A percentile compares a stretch with the other conserved stretches of the same genome.
These are phyloP conservation scores for Eurytoma adleriae DNA, from an alignment of 2,888 invertebrate genomes.

Conservation along the genomic window DNA sequence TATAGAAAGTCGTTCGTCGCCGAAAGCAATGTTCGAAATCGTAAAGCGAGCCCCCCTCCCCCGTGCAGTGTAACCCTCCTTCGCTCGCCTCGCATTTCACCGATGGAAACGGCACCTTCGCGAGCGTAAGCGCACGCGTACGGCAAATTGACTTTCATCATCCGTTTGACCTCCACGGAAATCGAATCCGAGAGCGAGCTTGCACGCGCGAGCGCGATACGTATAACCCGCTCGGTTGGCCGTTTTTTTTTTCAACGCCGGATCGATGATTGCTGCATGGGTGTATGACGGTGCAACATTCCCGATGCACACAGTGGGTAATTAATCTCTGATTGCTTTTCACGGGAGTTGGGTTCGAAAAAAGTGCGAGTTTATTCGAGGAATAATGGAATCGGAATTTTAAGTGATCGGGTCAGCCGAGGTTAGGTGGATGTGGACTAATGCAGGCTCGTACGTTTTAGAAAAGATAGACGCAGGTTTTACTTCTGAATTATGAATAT, in stretches of 20 bases:
- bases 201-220: neutral
- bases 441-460: too few species aligned
- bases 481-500: too few species aligned
- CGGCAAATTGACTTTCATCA: constrained; percentile 47
- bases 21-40: constrained; percentile 29
- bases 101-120: neutral
- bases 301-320: neutral
- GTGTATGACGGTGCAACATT: neutral
- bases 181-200: constrained; percentile 44
- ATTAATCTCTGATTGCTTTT: neutral
- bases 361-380: too few species aligned
- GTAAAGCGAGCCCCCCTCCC: constrained; percentile 29
- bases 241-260: neutral
- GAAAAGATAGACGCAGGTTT: too few species aligned
- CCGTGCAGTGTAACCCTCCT: constrained; percentile 32
- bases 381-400: too few species aligned
- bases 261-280: neutral
- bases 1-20: neutral
- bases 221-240: neutral
- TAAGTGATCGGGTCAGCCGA: too few species aligned
- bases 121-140: neutral
- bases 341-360: too few species aligned
- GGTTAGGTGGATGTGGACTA: too few species aligned
- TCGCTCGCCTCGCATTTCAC: neutral
- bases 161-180: constrained; percentile 51